phyloP scores from a whole-genome alignment of 1,140 invertebrate genomes.

The Semibalanus balanoides region DNA sequence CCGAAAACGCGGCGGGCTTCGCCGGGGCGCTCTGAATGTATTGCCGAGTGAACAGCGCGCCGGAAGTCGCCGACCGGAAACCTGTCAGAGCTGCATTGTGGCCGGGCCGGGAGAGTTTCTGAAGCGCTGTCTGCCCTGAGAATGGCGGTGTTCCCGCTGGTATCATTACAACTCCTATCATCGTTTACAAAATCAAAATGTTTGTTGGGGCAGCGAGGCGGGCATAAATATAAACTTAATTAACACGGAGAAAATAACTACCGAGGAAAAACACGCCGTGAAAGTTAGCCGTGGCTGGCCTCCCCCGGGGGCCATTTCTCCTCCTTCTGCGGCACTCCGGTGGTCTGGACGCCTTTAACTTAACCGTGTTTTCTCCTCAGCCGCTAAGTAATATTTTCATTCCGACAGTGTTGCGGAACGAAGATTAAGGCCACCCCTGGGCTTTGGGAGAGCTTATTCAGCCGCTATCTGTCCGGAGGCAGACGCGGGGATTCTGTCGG shows the following conservation, averaged over 20 bases:
- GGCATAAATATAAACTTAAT: not conserved
- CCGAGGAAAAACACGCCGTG: not conserved
- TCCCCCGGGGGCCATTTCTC: not conserved
- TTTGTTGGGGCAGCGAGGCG: not conserved
- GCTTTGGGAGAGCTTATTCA: not conserved
- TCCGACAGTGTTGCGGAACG: constrained; percentile 1
- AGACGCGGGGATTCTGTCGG: not conserved
- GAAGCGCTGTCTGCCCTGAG: too few species aligned
- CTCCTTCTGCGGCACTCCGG: not conserved
- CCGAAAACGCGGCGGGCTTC: too few species aligned
- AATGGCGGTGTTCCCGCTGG: too few species aligned
- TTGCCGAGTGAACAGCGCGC: too few species aligned
- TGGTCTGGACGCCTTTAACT: not conserved
- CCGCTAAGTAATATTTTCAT: not conserved
- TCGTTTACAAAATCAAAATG: not conserved
- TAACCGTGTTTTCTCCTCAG: constrained; percentile 1
- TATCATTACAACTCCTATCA: too few species aligned
- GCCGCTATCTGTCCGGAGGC: not conserved
- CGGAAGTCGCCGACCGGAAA: too few species aligned
- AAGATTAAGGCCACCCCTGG: not conserved
- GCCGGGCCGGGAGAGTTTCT: too few species aligned
- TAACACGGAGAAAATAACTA: not conserved
- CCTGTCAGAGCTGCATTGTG: too few species aligned
- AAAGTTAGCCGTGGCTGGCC: not conserved
- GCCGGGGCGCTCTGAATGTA: too few species aligned